Percentiles rank a stretch among this genome's conserved stretches.
These are phyloP conservation scores for Neotoxoptera formosana DNA, from an alignment of 1,140 invertebrate species.

Conservation along the genomic window DNA sequence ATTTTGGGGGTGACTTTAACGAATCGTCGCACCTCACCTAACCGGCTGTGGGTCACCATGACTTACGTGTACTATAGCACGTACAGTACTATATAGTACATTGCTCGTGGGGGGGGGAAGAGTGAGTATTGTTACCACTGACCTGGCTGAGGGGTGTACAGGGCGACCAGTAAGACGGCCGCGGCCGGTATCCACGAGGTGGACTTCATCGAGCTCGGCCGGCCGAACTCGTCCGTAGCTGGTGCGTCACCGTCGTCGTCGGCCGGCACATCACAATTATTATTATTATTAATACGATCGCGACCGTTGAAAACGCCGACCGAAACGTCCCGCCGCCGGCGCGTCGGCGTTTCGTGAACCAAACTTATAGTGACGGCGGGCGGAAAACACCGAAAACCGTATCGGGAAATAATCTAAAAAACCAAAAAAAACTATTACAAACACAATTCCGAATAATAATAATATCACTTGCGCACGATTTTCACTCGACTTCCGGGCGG, in stretches of 20 bases:
- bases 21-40: too few relatives aligned
- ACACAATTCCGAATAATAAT: too few relatives aligned
- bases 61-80: not conserved
- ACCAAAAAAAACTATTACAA: not conserved
- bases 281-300: not conserved
- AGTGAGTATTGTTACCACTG: not conserved
- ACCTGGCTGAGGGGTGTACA: not conserved
- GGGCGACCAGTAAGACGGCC: not conserved
- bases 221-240: not conserved
- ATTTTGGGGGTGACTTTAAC: too few relatives aligned
- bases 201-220: not conserved
- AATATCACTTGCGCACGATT: not conserved
- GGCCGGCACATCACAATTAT: not conserved
- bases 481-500: too few relatives aligned
- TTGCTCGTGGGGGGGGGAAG: not conserved
- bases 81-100: too few relatives aligned
- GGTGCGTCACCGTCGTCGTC: not conserved
- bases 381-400: not conserved
- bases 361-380: not conserved
- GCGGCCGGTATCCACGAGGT: not conserved
- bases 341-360: not conserved
- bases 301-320: not conserved
- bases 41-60: too few relatives aligned
- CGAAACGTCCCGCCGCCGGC: not conserved
- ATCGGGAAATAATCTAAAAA: not conserved